phyloP scores from a whole-genome alignment of 37 sponge, comb jelly and placozoan genomes.

The Dysidea cf. avara region DNA sequence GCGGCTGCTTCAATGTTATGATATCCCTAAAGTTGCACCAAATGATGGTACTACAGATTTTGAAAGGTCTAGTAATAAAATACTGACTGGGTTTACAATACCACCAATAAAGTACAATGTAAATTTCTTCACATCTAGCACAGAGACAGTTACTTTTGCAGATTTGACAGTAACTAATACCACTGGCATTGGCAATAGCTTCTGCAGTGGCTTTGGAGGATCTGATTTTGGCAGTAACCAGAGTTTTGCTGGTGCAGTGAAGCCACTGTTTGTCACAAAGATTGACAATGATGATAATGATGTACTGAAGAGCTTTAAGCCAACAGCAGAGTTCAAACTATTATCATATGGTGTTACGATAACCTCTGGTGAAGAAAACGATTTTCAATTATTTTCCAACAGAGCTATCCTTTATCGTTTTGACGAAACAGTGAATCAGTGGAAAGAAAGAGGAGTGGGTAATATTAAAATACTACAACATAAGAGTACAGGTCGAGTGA shows the following conservation, averaged over 20 bases:
- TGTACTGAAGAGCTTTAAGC: conserved; percentile 32
- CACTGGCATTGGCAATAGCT: too few relatives aligned
- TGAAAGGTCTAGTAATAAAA: too few relatives aligned
- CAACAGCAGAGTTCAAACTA: conserved; percentile 82
- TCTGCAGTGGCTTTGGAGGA: too few relatives aligned
- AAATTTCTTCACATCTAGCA: too few relatives aligned
- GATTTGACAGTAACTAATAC: too few relatives aligned
- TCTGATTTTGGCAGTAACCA: too few relatives aligned
- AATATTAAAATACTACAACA: conserved; percentile 83
- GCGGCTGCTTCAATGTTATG: too few relatives aligned
- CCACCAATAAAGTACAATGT: too few relatives aligned
- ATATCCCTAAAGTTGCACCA: too few relatives aligned
- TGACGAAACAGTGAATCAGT: conserved; percentile 52
- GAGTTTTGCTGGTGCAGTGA: conserved; percentile 30
- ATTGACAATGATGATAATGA: conserved; percentile 34
- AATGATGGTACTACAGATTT: too few relatives aligned
- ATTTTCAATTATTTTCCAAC: conserved; percentile 50
- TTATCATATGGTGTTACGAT: conserved; percentile 58
- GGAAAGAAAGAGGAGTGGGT: conserved; percentile 98
- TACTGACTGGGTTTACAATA: too few relatives aligned
- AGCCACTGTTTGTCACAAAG: conserved; percentile 24
- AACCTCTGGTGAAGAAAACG: conserved; percentile 84
- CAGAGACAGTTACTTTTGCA: too few relatives aligned
- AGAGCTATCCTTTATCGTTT: conserved; percentile 88
- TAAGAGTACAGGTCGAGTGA: conserved; percentile 42